phyloP scores from a whole-genome alignment of 2,113 vertebrate species.

The Astur gentilis region DNA sequence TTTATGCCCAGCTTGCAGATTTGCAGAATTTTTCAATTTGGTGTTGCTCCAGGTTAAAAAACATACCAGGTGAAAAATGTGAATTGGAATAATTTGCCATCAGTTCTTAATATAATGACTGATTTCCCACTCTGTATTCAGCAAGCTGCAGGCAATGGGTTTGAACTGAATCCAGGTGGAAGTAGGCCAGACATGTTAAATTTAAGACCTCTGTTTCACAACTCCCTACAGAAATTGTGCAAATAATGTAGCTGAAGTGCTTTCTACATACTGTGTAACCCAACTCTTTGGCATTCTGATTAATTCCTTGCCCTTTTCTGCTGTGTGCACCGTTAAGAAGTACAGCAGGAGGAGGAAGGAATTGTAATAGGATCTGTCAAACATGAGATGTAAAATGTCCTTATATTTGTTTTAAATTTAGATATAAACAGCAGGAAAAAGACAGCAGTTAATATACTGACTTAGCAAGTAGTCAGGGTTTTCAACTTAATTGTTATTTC shows the following conservation, averaged over 20 bases:
- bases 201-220: conserved; percentile 73
- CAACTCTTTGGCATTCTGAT: conserved; percentile 58
- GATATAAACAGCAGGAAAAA: not conserved
- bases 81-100: conserved; percentile 72
- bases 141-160: conserved; percentile 61
- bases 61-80: conserved; percentile 68
- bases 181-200: conserved; percentile 71
- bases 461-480: not conserved
- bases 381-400: conserved; percentile 7
- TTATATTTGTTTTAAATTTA: conserved; percentile 48
- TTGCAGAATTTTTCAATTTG: conserved; percentile 72
- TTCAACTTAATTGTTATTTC: conserved; percentile 6
- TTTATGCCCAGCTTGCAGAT: conserved; percentile 55
- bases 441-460: not conserved
- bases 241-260: conserved; percentile 73
- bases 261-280: conserved; percentile 62
- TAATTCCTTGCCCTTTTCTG: conserved; percentile 52
- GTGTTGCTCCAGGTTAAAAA: conserved; percentile 71
- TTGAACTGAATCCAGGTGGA: conserved; percentile 77
- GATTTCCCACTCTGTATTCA: conserved; percentile 72
- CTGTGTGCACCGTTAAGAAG: conserved; percentile 38
- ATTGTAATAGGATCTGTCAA: conserved; percentile 41
- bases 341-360: conserved; percentile 20
- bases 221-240: conserved; percentile 74
- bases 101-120: conserved; percentile 72